phyloP scores from a whole-genome alignment of 2,113 vertebrate genomes.

The Willisornis vidua region DNA sequence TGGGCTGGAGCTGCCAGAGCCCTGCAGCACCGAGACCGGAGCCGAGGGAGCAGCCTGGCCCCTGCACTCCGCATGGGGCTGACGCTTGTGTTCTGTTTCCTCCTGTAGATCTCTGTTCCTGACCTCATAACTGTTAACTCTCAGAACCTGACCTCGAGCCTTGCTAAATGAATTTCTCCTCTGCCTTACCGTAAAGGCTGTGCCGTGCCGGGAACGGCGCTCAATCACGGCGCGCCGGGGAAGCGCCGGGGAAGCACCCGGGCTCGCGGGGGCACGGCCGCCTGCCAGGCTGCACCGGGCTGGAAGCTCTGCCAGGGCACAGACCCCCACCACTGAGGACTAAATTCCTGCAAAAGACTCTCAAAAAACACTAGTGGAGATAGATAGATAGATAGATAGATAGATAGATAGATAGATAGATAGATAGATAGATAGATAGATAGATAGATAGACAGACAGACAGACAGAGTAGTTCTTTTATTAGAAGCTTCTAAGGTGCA shows the following conservation, averaged over 20 bases:
- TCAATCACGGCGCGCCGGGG: background rate
- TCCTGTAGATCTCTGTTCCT: background rate
- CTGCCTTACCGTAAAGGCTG: constrained; percentile 1
- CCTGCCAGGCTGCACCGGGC: background rate
- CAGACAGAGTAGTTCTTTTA: no score
- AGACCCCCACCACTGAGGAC: background rate
- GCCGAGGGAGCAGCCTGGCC: background rate
- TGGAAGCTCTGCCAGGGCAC: background rate
- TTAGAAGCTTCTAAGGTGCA: no score
- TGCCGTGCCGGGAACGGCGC: background rate
- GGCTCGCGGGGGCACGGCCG: background rate
- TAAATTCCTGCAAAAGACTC: no score
- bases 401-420: no score
- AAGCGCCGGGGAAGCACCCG: no score
- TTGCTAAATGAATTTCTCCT: background rate
- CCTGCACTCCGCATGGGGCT: fast-evolving
- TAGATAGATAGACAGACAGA: no score
- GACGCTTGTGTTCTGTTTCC: background rate
- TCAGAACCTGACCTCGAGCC: background rate
- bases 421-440: no score
- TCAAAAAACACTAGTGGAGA: no score
- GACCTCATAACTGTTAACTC: background rate
- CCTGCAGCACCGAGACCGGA: fast-evolving
- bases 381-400: no score
- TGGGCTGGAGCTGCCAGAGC: background rate